Base-by-base conservation (phyloP, 2,113 vertebrate genomes). In the Onychorhynchus coronatus region DNA sequence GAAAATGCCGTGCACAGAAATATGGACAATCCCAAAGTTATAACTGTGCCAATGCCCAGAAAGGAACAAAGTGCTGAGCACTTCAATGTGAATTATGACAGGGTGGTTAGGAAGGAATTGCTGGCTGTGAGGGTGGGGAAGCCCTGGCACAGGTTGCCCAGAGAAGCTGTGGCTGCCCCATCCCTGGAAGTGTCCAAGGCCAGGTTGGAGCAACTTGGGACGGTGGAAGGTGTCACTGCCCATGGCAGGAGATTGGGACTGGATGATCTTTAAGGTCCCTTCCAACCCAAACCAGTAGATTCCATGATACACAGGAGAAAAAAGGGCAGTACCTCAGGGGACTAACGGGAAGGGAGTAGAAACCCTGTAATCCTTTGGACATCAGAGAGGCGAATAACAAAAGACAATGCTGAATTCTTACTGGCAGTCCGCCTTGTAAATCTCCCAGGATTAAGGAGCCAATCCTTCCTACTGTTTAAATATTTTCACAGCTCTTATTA, bases 221-320 rank as follows among this genome's bases (percentile, higher is more conserved):
- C 0, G 8, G 33, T 41, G 39, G 61, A 1, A 75, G 46, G 5
- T 46, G 46, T 68, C 20, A 8, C 46, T 61, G 46, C 44, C 58
- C 53, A 31, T 8, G 24, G 55, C 24, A 70, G n/a, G 9, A 2
- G 11, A 7, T 2, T 2, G 7, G n/a, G 2, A 70, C 0, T 0
- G 6, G 41, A 41, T 18, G 46, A 18, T 3, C 21, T 55, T 62
- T 19, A 27, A 47, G 30, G 25, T 47, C 14, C 9, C 24, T 83
- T 47, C 41, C 63, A 31, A 41, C 23, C 18, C 30, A 89, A 66
- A 44, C 8, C 23, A 39, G 10, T 27, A n/a, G 27, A 59, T 47
- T 53, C 24, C 20, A 35, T 55, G n/a, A 46, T n/a, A 9, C 8
- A 8, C 20, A 28, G 18, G 8, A 28, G 9, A 18, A 20, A 47